These are phyloP conservation scores for Eupithecia centaureata DNA, from an alignment of 2,888 invertebrate genomes.

Conservation along the genomic window DNA sequence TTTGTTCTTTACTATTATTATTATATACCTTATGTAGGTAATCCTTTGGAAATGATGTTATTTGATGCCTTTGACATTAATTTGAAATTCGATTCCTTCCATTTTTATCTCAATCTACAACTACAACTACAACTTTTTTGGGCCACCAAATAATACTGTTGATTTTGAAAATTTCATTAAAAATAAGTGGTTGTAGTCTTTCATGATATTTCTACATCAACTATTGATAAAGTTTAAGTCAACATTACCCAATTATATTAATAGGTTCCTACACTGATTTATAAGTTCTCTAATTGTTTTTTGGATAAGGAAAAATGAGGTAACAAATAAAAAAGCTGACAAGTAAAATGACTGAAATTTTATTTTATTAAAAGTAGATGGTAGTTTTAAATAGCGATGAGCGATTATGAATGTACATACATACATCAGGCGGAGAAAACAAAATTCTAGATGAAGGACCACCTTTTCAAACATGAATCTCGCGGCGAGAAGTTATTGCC, in stretches of 20 bases:
- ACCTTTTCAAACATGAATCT: background rate
- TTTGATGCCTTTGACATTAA: background rate
- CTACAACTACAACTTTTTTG: no score
- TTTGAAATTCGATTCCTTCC: background rate
- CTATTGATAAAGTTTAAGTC: background rate
- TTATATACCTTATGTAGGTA: no score
- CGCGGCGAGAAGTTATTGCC: background rate
- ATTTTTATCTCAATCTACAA: background rate
- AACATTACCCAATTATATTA: background rate
- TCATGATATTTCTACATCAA: no score
- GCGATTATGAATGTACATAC: constrained; percentile 44
- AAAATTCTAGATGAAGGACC: constrained; percentile 2
- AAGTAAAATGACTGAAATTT: constrained; percentile 35
- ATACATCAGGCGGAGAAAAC: constrained; percentile 33
- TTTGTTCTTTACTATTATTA: no score
- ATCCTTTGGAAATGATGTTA: background rate
- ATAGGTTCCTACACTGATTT: background rate
- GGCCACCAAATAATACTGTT: background rate
- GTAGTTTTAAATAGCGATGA: constrained; percentile 41
- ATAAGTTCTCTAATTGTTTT: background rate
- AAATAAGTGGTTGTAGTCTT: no score
- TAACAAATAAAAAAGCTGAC: constrained; percentile 5
- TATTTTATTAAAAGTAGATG: constrained; percentile 35
- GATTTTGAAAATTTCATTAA: background rate
- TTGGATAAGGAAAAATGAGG: constrained; percentile 2